Conservation (phyloP, 92 coral and sea anemone species). For the Zoanthus sansibaricus region DNA sequence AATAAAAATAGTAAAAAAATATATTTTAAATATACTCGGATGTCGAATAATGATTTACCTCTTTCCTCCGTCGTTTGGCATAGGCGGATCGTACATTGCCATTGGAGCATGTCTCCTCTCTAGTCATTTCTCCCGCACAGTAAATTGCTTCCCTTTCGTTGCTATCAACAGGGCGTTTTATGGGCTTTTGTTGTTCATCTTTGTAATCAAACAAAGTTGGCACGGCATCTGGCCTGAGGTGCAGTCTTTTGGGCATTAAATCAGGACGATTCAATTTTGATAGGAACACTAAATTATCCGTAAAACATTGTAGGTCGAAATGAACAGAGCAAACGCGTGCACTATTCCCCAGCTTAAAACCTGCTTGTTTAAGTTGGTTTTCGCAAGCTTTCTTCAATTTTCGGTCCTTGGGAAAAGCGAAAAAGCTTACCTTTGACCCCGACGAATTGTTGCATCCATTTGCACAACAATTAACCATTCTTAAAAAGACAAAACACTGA, state of each 20-base stretch:
- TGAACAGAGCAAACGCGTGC: constrained; percentile 7
- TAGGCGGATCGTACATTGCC: constrained; percentile 1
- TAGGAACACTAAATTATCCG: constrained; percentile 1
- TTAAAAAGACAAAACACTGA: not conserved
- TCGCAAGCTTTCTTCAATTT: constrained; percentile 7
- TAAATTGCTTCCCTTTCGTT: constrained; percentile 12
- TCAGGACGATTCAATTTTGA: constrained; percentile 17
- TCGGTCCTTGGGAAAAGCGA: constrained; percentile 14
- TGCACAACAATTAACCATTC: constrained; percentile 20
- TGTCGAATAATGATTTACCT: not conserved
- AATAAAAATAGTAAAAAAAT: not conserved
- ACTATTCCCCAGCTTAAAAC: constrained; percentile 6
- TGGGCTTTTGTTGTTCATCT: constrained; percentile 3
- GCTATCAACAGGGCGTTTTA: not conserved
- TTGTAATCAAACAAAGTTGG: constrained; percentile 4
- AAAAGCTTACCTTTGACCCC: constrained; percentile 6
- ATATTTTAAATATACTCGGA: not conserved
- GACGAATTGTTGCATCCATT: not conserved
- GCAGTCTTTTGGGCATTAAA: constrained; percentile 8
- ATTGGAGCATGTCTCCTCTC: not conserved
- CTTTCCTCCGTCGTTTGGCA: constrained; percentile 23
- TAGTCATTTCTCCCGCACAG: constrained; percentile 12
- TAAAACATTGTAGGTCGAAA: constrained; percentile 10
- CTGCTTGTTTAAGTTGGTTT: not conserved
- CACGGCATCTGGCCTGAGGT: constrained; percentile 17